phyloP scores from a whole-genome alignment of 92 coral and sea anemone genomes.

The Porites rus region DNA sequence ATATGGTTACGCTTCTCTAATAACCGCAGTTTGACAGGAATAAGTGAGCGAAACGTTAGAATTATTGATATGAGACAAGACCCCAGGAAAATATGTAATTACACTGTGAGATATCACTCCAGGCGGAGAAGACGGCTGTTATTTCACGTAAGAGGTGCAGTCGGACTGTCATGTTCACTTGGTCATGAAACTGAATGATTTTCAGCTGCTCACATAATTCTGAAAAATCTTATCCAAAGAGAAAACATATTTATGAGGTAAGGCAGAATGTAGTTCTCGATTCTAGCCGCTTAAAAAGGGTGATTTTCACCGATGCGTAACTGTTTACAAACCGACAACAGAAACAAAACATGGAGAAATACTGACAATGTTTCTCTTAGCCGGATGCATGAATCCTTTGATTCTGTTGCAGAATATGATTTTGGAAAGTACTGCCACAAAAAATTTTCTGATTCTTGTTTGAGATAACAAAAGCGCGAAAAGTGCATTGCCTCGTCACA shows the following conservation, averaged over 20 bases:
- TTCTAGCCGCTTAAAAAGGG: background rate
- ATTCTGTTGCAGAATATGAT: background rate
- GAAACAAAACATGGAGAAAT: background rate
- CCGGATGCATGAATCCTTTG: background rate
- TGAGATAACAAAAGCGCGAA: background rate
- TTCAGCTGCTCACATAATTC: background rate
- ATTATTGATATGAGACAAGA: background rate
- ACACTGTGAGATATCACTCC: background rate
- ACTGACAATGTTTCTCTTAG: background rate
- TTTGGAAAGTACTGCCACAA: background rate
- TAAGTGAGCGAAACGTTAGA: too few species aligned
- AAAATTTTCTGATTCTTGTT: background rate
- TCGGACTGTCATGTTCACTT: too few species aligned
- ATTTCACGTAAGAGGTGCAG: too few species aligned
- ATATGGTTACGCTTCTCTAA: too few species aligned
- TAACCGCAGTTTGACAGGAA: too few species aligned
- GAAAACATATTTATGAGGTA: background rate
- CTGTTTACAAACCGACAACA: background rate
- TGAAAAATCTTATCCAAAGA: background rate
- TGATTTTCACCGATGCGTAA: too few species aligned
- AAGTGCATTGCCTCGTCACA: background rate
- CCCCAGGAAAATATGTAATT: background rate
- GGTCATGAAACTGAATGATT: background rate
- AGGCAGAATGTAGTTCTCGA: background rate
- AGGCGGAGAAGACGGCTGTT: background rate